Evolutionary conservation across 2,797 vertebrate genomes (phyloP).

Genomic region (Gouania willdenowi): DNA sequence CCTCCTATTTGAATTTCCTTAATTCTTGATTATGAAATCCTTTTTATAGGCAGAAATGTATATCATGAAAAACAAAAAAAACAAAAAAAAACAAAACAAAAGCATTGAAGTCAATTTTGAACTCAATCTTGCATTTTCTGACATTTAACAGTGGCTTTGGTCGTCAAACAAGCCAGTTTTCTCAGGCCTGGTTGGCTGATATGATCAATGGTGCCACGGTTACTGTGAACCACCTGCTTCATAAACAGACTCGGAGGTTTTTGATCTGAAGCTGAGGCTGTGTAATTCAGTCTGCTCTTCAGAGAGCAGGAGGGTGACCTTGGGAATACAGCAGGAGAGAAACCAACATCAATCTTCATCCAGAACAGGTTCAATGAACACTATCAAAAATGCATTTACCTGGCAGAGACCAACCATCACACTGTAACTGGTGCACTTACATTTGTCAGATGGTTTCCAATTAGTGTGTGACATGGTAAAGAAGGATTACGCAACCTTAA

Average conservation of each 20-base stretch:
- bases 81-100: no score
- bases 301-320: slow-evolving; percentile 12
- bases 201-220: neutral
- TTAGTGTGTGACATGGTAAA: neutral
- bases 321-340: slow-evolving; percentile 7
- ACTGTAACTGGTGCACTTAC: no score
- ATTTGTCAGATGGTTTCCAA: no score
- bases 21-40: no score
- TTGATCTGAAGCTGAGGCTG: slow-evolving; percentile 24
- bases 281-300: neutral
- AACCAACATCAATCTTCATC: slow-evolving; percentile 41
- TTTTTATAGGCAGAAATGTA: no score
- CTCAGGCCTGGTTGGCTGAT: no score
- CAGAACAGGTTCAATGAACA: slow-evolving; percentile 10
- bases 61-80: no score
- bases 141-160: no score
- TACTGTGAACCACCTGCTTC: slow-evolving; percentile 20
- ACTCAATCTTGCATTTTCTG: no score
- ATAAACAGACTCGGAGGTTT: slow-evolving; percentile 3
- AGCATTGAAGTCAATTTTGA: no score
- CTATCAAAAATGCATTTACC: slow-evolving; percentile 41
- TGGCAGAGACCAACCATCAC: slow-evolving; percentile 11
- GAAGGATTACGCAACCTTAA: neutral
- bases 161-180: no score
- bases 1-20: no score